Conservation (phyloP, 2,797 vertebrate genomes). For the Eulemur coronatus region DNA sequence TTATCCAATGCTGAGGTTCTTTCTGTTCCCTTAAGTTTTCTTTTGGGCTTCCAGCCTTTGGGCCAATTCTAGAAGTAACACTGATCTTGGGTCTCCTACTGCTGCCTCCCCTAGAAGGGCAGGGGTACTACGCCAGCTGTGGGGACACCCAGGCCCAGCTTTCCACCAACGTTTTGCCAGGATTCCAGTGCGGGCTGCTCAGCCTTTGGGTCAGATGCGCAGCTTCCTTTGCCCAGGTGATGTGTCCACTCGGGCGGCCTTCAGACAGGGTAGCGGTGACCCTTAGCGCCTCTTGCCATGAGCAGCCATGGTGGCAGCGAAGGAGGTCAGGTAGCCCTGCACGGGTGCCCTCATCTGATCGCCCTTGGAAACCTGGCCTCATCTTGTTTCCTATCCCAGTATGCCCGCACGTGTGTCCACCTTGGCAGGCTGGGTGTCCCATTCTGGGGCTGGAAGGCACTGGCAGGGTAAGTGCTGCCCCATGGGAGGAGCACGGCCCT, state of each 20-base stretch:
- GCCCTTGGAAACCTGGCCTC: not conserved
- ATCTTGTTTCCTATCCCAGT: not conserved
- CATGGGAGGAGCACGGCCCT: not conserved
- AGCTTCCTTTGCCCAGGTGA: not conserved
- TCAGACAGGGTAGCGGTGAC: not conserved
- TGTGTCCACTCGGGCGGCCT: not conserved
- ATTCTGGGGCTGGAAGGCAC: not conserved
- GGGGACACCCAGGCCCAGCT: not conserved
- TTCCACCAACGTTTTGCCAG: not conserved
- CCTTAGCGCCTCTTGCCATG: accelerated
- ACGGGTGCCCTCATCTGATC: accelerated
- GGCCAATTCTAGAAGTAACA: not conserved
- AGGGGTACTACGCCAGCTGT: not conserved
- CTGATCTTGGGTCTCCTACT: not conserved
- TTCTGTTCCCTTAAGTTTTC: not conserved
- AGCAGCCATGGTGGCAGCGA: not conserved
- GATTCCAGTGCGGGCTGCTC: not conserved
- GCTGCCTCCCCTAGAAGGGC: not conserved
- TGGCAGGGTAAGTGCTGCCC: not conserved
- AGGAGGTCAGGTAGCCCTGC: not conserved
- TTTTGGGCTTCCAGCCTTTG: not conserved
- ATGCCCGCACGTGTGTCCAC: not conserved
- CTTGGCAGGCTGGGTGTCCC: not conserved
- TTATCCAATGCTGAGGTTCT: not conserved
- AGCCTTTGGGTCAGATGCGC: not conserved